Conservation (phyloP, 2,113 vertebrate genomes). For the Girardinichthys multiradiatus region DNA sequence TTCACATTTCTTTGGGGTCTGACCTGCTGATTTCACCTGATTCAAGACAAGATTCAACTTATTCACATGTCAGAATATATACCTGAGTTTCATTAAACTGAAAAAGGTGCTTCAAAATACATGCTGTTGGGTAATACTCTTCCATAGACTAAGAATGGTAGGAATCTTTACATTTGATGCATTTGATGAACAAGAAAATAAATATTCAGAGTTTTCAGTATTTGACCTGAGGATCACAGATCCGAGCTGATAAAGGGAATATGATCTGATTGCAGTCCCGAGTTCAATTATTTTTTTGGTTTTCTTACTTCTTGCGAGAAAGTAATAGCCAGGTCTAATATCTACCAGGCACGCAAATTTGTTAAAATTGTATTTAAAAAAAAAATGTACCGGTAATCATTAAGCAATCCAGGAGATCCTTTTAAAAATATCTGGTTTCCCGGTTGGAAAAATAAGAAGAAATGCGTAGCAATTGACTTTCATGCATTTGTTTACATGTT, state of each 20-base stretch:
- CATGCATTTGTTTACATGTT: too few relatives aligned
- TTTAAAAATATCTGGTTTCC: too few relatives aligned
- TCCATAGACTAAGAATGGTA: too few relatives aligned
- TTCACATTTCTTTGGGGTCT: neutral
- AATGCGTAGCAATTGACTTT: too few relatives aligned
- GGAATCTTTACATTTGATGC: neutral
- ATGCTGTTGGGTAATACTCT: neutral
- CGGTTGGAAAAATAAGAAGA: too few relatives aligned
- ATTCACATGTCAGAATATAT: too few relatives aligned
- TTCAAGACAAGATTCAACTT: neutral
- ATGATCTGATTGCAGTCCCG: neutral
- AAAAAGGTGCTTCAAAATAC: neutral
- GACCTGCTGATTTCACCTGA: neutral
- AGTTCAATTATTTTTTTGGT: neutral
- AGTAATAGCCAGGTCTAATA: neutral
- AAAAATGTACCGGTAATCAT: too few relatives aligned
- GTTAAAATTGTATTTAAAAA: too few relatives aligned
- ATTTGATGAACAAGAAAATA: neutral
- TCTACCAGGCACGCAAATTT: too few relatives aligned
- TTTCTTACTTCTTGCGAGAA: neutral
- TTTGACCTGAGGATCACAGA: neutral
- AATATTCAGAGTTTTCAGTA: neutral
- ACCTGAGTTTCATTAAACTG: neutral
- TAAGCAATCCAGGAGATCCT: too few relatives aligned
- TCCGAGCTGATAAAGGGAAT: too few relatives aligned